Percentiles rank a stretch among this genome's conserved stretches.
phyloP scores from a whole-genome alignment of 1,140 invertebrate genomes.

The Bilobella aurantiaca region DNA sequence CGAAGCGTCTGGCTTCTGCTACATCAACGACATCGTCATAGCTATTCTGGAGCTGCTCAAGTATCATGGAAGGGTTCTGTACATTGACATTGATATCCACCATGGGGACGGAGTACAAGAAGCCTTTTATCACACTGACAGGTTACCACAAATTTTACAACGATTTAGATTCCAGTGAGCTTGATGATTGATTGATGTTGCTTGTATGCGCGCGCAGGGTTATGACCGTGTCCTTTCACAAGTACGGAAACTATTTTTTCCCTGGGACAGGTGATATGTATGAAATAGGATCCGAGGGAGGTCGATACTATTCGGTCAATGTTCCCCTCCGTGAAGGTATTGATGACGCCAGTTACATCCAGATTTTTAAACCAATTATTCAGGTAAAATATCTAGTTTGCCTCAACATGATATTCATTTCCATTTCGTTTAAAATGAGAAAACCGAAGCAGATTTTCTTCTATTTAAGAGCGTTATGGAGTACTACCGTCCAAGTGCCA shows the following conservation, averaged over 20 bases:
- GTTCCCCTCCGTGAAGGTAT: constrained; percentile 94
- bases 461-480: constrained; percentile 73
- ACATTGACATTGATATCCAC: constrained; percentile 66
- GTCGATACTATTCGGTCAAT: constrained; percentile 91
- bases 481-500: constrained; percentile 90
- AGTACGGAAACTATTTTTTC: constrained; percentile 97
- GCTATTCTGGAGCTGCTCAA: constrained; percentile 89
- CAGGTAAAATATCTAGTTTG: constrained; percentile 37
- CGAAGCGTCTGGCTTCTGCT: constrained; percentile 95
- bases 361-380: constrained; percentile 91
- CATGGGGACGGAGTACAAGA: constrained; percentile 99
- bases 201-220: no score
- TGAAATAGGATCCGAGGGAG: constrained; percentile 84
- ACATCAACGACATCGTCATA: constrained; percentile 98
- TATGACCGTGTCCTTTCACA: constrained; percentile 99
- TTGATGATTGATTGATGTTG: no score
- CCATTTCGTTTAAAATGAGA: background rate
- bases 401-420: background rate
- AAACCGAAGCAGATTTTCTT: background rate
- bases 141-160: constrained; percentile 69
- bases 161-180: background rate
- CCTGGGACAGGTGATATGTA: constrained; percentile 98
- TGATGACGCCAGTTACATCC: constrained; percentile 83
- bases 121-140: constrained; percentile 95
- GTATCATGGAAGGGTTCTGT: constrained; percentile 38